Evolutionary conservation across 1,140 invertebrate genomes (phyloP), one percentile per base, ranked within the genome.

Genomic region (Neodiprion lecontei): DNA sequence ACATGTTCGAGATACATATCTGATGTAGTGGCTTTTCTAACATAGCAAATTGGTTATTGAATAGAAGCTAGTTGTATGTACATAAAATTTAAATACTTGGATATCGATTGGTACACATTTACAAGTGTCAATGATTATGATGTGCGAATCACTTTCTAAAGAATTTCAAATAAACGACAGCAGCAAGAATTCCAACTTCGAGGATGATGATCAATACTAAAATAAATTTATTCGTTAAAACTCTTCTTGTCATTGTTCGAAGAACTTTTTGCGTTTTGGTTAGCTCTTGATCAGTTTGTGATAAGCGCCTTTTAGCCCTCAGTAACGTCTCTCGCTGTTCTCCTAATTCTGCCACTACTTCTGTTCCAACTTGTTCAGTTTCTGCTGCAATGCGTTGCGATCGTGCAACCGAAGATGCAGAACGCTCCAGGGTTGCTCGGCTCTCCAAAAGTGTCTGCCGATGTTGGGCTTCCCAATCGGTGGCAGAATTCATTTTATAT

Each of bases 331-430:
- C 93, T 76, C 93, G 86, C 82, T 94, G 93, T 73, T 83, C 86
- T 1, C 90, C 90, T 28, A 94, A 82, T 79, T 94, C 92, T 71
- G 90, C 89, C n/a, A 95, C 89, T 9, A 95, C 94, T 83, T 94
- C 93, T 5, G 91, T 92, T 0, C 94, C 95, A 77, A 96, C 91
- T 80, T 92, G 89, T 86, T 96, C 95, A 0, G 94, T 95, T 84
- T 96, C 94, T 9, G 92, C 89, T 12, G 95, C 94, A 69, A 95
- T 90, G 79, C 91, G 91, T 76, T 94, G 92, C 2, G 94, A 93
- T 75, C 94, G 88, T 1, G 89, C 89, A 12, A 96, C 88, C 77
- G 93, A 94, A 50, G 92, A 90, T 0, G 91, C 89, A 7, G 93
- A 91, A 74, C 93, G 85, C 76, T 92, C 90, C 7, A 95, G 80